Percentiles rank a stretch among this genome's conserved stretches.
Evolutionary conservation across 2,797 vertebrate genomes (phyloP).

Genomic region (Podarcis lilfordi): DNA sequence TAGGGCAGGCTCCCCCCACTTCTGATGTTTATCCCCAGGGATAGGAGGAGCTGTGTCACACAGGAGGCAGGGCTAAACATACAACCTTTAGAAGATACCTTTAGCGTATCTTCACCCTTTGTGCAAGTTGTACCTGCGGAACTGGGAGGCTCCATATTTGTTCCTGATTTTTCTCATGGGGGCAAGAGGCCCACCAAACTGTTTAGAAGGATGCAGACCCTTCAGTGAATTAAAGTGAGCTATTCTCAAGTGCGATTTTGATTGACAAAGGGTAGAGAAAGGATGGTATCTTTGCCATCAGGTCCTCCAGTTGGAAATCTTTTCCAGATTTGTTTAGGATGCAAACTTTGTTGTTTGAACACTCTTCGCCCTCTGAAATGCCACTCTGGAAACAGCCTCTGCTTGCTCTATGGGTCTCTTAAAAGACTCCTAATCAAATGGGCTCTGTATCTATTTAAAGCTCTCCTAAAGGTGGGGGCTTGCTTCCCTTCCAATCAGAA

Average conservation of each 20-base stretch:
- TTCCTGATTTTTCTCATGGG: not conserved
- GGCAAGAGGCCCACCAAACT: not conserved
- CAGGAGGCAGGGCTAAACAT: too few species aligned
- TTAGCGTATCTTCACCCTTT: too few species aligned
- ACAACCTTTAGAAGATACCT: too few species aligned
- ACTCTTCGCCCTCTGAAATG: not conserved
- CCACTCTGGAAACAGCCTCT: not conserved
- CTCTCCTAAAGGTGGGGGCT: not conserved
- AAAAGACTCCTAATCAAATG: not conserved
- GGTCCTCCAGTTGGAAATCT: not conserved
- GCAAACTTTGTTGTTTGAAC: not conserved
- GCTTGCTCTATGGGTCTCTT: not conserved
- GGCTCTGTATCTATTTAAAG: not conserved
- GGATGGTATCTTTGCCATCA: not conserved
- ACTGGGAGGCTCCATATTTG: not conserved
- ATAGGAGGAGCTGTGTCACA: too few species aligned
- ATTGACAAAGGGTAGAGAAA: not conserved
- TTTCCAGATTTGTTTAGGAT: not conserved
- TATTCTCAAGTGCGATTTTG: not conserved
- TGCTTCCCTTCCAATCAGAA: conserved; percentile 11
- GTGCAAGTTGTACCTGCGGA: not conserved
- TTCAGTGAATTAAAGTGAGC: not conserved
- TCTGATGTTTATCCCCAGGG: too few species aligned
- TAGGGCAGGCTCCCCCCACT: too few species aligned
- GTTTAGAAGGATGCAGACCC: not conserved